Percentiles rank a stretch among this genome's conserved stretches.
Evolutionary conservation across 2,797 vertebrate species (phyloP).

Genomic region (Amazona finschi): DNA sequence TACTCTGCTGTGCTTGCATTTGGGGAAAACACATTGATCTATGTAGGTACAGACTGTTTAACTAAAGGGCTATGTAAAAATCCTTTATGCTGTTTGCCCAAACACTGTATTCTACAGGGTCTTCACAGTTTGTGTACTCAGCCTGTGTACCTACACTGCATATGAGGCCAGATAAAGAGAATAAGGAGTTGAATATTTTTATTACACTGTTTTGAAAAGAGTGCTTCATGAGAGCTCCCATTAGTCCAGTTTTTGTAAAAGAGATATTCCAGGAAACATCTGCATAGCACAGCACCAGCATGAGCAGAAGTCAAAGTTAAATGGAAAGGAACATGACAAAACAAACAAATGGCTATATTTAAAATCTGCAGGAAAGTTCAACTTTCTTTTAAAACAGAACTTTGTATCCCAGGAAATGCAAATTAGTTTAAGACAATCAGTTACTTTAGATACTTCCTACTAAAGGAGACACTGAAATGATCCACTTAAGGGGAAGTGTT

Average conservation of each 20-base stretch:
- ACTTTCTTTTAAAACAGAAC: neutral
- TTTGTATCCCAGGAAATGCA: neutral
- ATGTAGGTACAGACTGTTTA: neutral
- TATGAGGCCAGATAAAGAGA: neutral
- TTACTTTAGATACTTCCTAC: neutral
- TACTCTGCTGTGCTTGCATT: neutral
- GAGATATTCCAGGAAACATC: slow-evolving; percentile 55
- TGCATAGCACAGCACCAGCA: neutral
- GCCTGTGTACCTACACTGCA: neutral
- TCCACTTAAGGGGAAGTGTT: neutral
- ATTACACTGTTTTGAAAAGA: slow-evolving; percentile 29
- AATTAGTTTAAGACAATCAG: neutral
- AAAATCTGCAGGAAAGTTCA: neutral
- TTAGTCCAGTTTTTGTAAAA: slow-evolving; percentile 11
- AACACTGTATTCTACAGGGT: neutral
- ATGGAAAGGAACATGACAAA: neutral
- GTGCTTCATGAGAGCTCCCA: neutral
- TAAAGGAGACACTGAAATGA: neutral
- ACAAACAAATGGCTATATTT: neutral
- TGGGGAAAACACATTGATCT: neutral
- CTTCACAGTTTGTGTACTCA: neutral
- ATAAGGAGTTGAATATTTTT: neutral
- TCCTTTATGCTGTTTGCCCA: neutral
- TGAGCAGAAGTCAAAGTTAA: neutral
- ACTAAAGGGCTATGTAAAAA: neutral